Base-by-base conservation (phyloP, 2,797 vertebrate genomes). In the Mormyrus hasselquistii region DNA sequence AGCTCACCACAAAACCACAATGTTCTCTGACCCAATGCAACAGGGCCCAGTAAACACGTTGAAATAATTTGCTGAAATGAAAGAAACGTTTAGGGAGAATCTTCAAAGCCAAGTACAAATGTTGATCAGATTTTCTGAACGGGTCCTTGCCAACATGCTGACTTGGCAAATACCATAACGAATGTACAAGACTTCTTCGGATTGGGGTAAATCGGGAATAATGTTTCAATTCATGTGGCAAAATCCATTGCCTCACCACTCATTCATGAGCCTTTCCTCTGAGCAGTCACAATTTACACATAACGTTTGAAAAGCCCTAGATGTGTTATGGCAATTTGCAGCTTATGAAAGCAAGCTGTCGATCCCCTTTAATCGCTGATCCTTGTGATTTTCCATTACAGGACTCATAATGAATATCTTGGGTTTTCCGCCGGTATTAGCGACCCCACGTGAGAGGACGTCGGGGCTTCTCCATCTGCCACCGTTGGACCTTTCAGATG, bases 1-100 rank as follows among this genome's bases (percentile, higher is more conserved):
- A 38, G 29, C 12, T 73, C 69, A 38, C 29, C 29, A 19, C 34
- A 41, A 76, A 76, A 41, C 34, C 69, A 38, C 69, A 1, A 38
- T 16, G 14, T 38, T 41, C 34, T 65, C 29, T 16, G 69, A 76
- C 14, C 14, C 69, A 38, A 41, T 76, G 34, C 69, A 76, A 8
- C 34, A 19, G 69, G 34, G 69, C 69, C 34, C 69, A 41, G 12
- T 41, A 76, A 76, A 76, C 69, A 76, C 34, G 34, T 14, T 76
- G 69, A 76, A 76, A 76, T 76, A 76, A 76, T 76, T 76, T 41
- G 69, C 69, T 19, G 34, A 76, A 76, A 76, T 76, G 34, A 76
- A 41, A 76, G 69, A 38, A 41, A 76, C 14, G 69, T 76, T 76
- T 41, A 38, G 14, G 34, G 69, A 29, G 69, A 19, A 38, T 41